These are phyloP conservation scores for Frieseomelitta varia DNA, from an alignment of 1,140 invertebrate species.

Conservation along the genomic window DNA sequence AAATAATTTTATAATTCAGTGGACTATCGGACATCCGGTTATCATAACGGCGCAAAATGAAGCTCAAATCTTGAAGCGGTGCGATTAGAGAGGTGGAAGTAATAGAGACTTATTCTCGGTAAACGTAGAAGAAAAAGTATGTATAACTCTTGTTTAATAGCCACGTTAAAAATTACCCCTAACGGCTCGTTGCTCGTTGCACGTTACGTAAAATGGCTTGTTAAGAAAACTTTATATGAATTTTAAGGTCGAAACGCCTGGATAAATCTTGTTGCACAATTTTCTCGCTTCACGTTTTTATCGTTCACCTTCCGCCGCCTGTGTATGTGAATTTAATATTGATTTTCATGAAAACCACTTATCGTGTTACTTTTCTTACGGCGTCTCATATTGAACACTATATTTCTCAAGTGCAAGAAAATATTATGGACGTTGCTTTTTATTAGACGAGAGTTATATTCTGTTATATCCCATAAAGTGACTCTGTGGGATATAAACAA, in stretches of 20 bases:
- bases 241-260: constrained; percentile 2
- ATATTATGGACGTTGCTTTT: neutral
- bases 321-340: neutral
- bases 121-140: neutral
- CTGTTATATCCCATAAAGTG: too few relatives aligned
- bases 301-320: neutral
- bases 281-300: neutral
- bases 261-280: neutral
- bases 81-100: neutral
- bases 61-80: neutral
- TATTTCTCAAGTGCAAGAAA: neutral
- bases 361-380: neutral
- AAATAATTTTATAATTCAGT: neutral
- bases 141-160: constrained; percentile 1
- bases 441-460: too few relatives aligned
- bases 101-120: constrained; percentile 11
- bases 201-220: constrained; percentile 3
- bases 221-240: neutral
- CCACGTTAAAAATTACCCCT: neutral
- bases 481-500: too few relatives aligned
- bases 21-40: neutral
- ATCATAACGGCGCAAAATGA: neutral
- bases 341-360: neutral
- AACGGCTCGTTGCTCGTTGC: neutral
- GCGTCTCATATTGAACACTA: neutral